phyloP scores from a whole-genome alignment of 2,888 invertebrate genomes.

The Calameuta pallipes region DNA sequence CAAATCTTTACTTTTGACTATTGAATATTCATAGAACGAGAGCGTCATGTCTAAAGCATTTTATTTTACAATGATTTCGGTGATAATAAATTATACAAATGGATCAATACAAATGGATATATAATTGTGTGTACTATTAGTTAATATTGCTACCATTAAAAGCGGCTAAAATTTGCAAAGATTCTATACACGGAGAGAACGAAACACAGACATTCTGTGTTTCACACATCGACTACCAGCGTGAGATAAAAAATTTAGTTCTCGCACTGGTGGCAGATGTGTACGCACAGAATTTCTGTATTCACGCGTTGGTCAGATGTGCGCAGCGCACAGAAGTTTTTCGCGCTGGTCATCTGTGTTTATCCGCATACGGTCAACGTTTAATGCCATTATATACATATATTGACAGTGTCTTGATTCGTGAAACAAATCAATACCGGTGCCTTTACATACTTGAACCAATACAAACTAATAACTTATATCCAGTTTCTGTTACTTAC shows the following conservation, averaged over 20 bases:
- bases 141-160: not conserved
- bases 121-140: not conserved
- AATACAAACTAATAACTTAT: not conserved
- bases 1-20: not conserved
- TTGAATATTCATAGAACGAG: not conserved
- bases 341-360: too few relatives aligned
- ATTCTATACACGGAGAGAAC: too few relatives aligned
- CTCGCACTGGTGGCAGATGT: too few relatives aligned
- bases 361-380: too few relatives aligned
- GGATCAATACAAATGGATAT: not conserved
- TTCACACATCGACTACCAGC: too few relatives aligned
- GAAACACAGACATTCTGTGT: too few relatives aligned
- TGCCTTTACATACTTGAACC: not conserved
- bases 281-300: too few relatives aligned
- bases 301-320: too few relatives aligned
- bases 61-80: not conserved
- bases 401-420: constrained; percentile 8
- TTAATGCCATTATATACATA: too few relatives aligned
- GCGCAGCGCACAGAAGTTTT: too few relatives aligned
- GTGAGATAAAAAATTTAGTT: too few relatives aligned
- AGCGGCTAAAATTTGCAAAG: too few relatives aligned
- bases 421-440: constrained; percentile 2
- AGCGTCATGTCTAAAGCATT: not conserved
- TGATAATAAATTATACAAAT: not conserved
- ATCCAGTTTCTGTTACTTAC: not conserved